Conservation (phyloP, 2,797 vertebrate species). For the Alca torda region DNA sequence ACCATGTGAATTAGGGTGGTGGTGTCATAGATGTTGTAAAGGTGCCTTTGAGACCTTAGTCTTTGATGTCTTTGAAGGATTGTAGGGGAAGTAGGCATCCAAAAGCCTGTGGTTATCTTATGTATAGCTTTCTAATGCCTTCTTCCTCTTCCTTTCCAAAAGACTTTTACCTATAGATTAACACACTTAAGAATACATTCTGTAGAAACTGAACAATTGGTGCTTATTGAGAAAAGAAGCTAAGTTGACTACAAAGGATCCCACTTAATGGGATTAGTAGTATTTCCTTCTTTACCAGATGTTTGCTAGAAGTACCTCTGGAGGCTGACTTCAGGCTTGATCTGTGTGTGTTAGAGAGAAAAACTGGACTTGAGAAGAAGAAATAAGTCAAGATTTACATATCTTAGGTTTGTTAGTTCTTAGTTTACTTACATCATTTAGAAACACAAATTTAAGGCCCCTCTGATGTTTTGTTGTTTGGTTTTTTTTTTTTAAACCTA, state of each 20-base stretch:
- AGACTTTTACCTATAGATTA: neutral
- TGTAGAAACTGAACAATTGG: neutral
- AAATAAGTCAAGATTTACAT: neutral
- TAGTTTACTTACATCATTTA: neutral
- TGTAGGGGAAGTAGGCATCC: neutral
- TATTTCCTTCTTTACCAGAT: neutral
- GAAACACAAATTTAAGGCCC: neutral
- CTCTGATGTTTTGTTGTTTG: neutral
- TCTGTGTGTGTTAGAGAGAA: neutral
- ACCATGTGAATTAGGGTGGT: neutral
- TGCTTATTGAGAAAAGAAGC: neutral
- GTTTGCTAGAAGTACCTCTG: neutral
- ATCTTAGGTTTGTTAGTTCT: neutral
- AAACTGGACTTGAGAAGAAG: neutral
- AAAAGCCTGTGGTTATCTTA: neutral
- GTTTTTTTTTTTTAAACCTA: neutral
- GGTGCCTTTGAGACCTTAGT: neutral
- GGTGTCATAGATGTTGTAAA: neutral
- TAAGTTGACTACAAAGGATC: neutral
- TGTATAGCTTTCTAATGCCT: neutral
- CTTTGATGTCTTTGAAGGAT: neutral
- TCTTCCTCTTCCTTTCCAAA: neutral
- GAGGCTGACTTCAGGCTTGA: neutral
- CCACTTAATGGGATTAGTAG: neutral
- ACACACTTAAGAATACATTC: neutral